Conservation (phyloP, 2,797 vertebrate species). For the Protonibea diacanthus region DNA sequence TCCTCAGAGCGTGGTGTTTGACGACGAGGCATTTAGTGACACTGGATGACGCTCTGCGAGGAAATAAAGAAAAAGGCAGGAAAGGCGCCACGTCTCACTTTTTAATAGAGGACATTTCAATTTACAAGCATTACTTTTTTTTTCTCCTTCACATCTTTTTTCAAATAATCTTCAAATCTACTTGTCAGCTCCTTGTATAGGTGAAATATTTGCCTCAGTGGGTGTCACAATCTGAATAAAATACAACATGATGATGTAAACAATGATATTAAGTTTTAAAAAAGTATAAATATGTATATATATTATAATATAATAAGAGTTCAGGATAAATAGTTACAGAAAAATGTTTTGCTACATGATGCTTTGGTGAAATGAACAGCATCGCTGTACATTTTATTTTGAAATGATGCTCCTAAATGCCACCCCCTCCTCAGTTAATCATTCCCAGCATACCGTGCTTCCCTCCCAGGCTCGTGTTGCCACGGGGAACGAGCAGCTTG, state of each 20-base stretch:
- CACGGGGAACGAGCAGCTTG: slow-evolving; percentile 50
- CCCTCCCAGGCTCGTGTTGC: slow-evolving; percentile 52
- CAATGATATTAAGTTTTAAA: neutral
- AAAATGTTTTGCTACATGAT: neutral
- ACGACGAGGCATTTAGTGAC: slow-evolving; percentile 85
- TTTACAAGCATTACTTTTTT: neutral
- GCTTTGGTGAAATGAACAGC: neutral
- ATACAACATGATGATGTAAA: neutral
- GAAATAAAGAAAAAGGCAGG: slow-evolving; percentile 2
- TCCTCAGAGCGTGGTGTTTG: slow-evolving; percentile 75
- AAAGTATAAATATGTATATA: neutral
- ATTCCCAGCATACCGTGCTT: slow-evolving; percentile 46
- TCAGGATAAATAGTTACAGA: neutral
- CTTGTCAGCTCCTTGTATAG: neutral
- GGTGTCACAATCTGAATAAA: neutral
- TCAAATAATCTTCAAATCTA: neutral
- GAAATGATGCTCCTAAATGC: neutral
- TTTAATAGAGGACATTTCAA: neutral
- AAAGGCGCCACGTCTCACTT: neutral
- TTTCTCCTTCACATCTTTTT: too few relatives aligned
- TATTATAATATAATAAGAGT: too few relatives aligned
- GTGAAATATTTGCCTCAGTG: neutral
- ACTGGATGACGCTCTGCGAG: slow-evolving; percentile 64
- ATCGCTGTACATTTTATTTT: neutral
- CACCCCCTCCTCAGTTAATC: neutral